Base-by-base conservation (phyloP, 2,888 invertebrate species). In the Lasioglossum pauxillum region DNA sequence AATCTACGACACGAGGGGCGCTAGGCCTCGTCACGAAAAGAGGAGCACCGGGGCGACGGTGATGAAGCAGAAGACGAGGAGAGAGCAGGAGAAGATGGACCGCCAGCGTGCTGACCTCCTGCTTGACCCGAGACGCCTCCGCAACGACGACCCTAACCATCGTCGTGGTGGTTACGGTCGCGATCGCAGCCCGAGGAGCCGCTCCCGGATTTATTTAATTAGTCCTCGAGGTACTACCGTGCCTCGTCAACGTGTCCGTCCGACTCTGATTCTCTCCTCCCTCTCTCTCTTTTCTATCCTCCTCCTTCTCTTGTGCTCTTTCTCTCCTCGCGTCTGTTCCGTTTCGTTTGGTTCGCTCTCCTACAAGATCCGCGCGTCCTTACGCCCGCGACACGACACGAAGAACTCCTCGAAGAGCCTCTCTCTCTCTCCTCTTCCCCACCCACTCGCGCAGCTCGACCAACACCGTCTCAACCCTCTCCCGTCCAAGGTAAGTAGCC, bases 191-290 rank as follows among this genome's bases (percentile, higher is more conserved):
- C 80, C 88, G 88, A 89, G 91, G 90, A 92, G 91, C 93, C 89
- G 93, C 93, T 93, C 93, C 93, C 93, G 93, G 93, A 93, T 93
- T 93, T 93, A 94, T 93, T 94, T 94, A 94, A 94, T 92, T 91
- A 92, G 88, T 90, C 90, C 90, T 90, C 86, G 82, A 85, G 88
- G 84, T 90, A 90, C 90, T 90, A 90, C 90, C 90, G 90, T 89
- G 86, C 89, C 83, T 89, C 90, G 90, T 90, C 90, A 90, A 90
- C 91, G 91, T 90, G 91, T 91, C 89, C 87, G 86, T 91, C 89
- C 88, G 85, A 90, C 91, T 89, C 85, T 88, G 87, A 79, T 86
- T 75, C 81, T 83, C 88, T 80, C 83, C 84, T 82, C 75, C 76
- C 78, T 85, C 83, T 35, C 78, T 69, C 41, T 69, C 64, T 35